Base-by-base conservation (phyloP, 2,888 invertebrate species). In the Lepidocyrtoides sp. region DNA sequence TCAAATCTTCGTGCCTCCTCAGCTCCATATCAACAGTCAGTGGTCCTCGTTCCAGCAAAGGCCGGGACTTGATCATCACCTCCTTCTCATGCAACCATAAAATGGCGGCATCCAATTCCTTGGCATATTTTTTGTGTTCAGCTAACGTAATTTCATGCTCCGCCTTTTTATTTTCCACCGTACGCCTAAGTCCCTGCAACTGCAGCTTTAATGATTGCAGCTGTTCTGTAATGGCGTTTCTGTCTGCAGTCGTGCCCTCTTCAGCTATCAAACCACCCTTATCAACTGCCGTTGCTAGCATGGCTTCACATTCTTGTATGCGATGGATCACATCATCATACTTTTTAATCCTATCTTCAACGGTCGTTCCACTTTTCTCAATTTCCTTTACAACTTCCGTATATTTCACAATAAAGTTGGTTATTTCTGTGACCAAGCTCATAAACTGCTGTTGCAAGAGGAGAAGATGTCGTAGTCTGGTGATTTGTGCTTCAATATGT, bases 221-320 rank as follows among this genome's bases (percentile, higher is more conserved):
- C 94, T 98, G 97, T 95, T 98, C 98, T 0, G 98, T 98, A 5
- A 99, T 97, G 93, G 97, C 97, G 94, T 98, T 98, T 94, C 98
- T 96, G 94, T 98, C 98, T 20, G 97, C 97, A 0, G 98, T 97
- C 1, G 98, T 97, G 60, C 98, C 98, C 95, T 99, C 98, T 0
- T 97, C 97, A 0, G 98, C 98, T 44, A 99, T 98, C 95, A 98
- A 98, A 94, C 98, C 98, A 0, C 98, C 99, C 95, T 98, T 98
- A 95, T 99, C 99, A 14, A 97, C 97, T 0, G 98, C 98, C 4
- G 98, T 97, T 0, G 98, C 97, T 8, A 99, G 95, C 48, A 97
- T 96, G 10, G 98, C 98, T 95, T 98, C 98, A 95, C 98, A 98
- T 94, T 98, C 98, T 95, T 98, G 98, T 83, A 98, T 98, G 95